These are phyloP conservation scores for Acanthococcus lagerstroemiae DNA, from an alignment of 2,888 invertebrate genomes.

Conservation along the genomic window DNA sequence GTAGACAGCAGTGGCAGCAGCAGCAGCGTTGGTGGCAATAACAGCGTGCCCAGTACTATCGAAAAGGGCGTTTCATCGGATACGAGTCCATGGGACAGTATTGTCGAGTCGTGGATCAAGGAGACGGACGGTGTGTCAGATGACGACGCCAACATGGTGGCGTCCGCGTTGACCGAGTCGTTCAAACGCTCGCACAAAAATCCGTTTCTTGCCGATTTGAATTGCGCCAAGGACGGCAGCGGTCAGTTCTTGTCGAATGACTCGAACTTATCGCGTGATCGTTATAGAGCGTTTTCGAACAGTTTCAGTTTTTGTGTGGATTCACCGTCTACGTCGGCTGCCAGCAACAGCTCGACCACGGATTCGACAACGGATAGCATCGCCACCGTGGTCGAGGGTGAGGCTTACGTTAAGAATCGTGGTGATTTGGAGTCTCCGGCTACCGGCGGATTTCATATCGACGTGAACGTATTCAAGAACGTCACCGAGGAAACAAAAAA, in stretches of 20 bases:
- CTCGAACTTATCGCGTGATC: neutral
- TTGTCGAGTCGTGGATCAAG: slow-evolving; percentile 24
- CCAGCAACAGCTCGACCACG: slow-evolving; percentile 12
- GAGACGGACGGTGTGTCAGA: slow-evolving; percentile 16
- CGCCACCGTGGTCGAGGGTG: slow-evolving; percentile 13
- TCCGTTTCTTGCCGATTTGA: slow-evolving; percentile 19
- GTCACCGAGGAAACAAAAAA: neutral
- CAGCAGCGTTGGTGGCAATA: too few relatives aligned
- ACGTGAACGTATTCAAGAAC: neutral
- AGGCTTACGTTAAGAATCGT: neutral
- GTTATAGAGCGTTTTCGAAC: slow-evolving; percentile 15
- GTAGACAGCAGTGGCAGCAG: slow-evolving; percentile 1
- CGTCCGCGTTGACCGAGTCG: slow-evolving; percentile 13
- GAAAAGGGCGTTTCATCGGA: slow-evolving; percentile 11
- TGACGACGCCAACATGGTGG: slow-evolving; percentile 1
- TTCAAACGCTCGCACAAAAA: slow-evolving; percentile 23
- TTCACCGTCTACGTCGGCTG: slow-evolving; percentile 13
- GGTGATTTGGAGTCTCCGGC: neutral
- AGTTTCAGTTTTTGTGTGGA: slow-evolving; percentile 25
- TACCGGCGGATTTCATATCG: neutral
- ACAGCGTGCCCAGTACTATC: neutral
- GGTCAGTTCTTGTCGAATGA: neutral
- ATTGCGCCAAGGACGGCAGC: neutral
- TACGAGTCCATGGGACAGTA: slow-evolving; percentile 21
- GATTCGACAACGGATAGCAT: slow-evolving; percentile 17